Base-by-base conservation (phyloP, 2,797 vertebrate genomes). In the Paedocypris micromegethes region DNA sequence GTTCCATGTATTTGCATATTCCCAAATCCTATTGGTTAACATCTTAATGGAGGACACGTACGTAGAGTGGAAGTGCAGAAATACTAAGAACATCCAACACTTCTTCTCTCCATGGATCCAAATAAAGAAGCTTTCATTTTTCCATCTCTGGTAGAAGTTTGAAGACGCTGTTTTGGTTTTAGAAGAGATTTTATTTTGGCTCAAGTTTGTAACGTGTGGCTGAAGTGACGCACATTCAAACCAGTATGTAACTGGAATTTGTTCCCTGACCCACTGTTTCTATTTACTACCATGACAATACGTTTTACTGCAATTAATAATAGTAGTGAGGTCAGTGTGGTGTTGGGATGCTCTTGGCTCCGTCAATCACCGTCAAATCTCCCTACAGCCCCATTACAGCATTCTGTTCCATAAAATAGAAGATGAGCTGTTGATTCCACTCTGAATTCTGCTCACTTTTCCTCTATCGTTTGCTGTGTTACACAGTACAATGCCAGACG, bases 71-170 rank as follows among this genome's bases (percentile, higher is more conserved):
- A 49, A n/a, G 55, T 8, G 60, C 6, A 64, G 54, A 5, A 42
- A 5, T 69, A 37, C 9, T 64, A 5, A 0, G 7, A 46, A 45
- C 42, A 61, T 79, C 78, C 79, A 79, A 77, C 82, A 83, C 41
- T 84, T 88, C 81, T 82, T 81, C 83, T 79, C 85, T 81, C 83
- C 80, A 74, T 81, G 78, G 81, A 81, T 81, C 58, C 56, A 65
- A 65, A 81, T 82, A 78, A 61, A 40, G 74, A 87, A 84, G 81
- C 80, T 80, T 78, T 75, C 82, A 81, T 88, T 88, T 86, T 77
- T 81, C 84, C 83, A 85, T 85, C 86, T 89, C 84, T 89, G 84
- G 81, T 79, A 23, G 23, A 23, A 23, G 23, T 23, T 23, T 23
- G 23, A 23, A 23, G 23, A 23, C 23, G 23, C 23, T 23, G 23